phyloP scores from a whole-genome alignment of 2,113 vertebrate genomes.

The Passerina amoena region DNA sequence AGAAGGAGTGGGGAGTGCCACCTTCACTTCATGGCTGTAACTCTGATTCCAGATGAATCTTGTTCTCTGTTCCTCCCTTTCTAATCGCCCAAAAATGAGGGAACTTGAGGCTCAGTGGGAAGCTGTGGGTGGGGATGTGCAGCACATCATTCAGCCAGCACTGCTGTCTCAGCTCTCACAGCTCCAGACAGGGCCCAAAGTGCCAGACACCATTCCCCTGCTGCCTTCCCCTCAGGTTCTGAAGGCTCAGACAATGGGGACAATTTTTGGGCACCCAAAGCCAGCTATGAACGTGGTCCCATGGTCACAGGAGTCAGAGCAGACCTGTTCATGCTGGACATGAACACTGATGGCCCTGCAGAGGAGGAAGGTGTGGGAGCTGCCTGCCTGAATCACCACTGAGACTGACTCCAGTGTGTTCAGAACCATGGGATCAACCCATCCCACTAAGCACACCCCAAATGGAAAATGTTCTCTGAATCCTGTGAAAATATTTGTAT shows the following conservation, averaged over 20 bases:
- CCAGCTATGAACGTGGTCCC: not conserved
- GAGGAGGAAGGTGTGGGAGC: not conserved
- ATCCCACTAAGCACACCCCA: not conserved
- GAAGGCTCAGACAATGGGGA: not conserved
- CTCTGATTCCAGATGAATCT: not conserved
- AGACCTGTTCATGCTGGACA: accelerated
- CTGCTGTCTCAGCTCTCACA: not conserved
- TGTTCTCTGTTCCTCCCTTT: not conserved
- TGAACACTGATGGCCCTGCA: not conserved
- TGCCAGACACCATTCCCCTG: not conserved
- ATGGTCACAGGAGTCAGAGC: not conserved
- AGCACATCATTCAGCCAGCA: not conserved
- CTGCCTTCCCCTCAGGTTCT: not conserved
- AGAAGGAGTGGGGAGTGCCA: not conserved
- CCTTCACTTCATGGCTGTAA: not conserved
- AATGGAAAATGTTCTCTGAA: not conserved
- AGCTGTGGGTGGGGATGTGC: not conserved
- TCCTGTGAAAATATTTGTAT: not conserved
- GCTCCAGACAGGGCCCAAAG: not conserved
- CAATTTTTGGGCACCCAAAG: not conserved
- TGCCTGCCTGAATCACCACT: not conserved
- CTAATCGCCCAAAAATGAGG: not conserved
- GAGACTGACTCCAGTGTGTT: accelerated
- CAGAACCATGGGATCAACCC: not conserved
- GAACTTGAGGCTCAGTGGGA: not conserved